These are phyloP conservation scores for Capreolus pygargus DNA, from an alignment of 2,113 vertebrate genomes.

Conservation along the genomic window DNA sequence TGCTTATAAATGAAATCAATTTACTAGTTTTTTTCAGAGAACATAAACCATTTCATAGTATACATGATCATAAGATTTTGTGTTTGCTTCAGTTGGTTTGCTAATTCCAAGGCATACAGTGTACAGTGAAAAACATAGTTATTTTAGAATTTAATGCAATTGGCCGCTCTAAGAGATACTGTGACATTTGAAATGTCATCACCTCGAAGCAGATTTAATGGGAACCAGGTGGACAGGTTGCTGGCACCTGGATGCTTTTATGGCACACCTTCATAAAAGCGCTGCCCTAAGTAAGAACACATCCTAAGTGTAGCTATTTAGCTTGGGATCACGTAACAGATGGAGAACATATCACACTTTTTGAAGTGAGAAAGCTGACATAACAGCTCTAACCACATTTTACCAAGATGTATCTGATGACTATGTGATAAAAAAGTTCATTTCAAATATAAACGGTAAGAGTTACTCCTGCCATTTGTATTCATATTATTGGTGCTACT, in stretches of 20 bases:
- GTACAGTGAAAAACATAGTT: slow-evolving; percentile 47
- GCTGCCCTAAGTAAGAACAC: slow-evolving; percentile 74
- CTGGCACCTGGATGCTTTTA: slow-evolving; percentile 81
- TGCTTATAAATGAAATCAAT: neutral
- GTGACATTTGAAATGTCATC: slow-evolving; percentile 79
- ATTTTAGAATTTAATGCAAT: slow-evolving; percentile 74
- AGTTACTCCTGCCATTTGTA: slow-evolving; percentile 16
- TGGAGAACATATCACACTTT: slow-evolving; percentile 76
- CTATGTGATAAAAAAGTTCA: slow-evolving; percentile 53
- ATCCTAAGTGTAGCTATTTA: slow-evolving; percentile 71
- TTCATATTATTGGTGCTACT: neutral
- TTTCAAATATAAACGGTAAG: slow-evolving; percentile 18
- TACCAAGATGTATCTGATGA: slow-evolving; percentile 71
- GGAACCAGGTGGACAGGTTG: slow-evolving; percentile 74
- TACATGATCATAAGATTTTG: neutral
- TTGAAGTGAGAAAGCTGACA: slow-evolving; percentile 74
- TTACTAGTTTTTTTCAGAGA: neutral
- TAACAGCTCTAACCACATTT: slow-evolving; percentile 78
- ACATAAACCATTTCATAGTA: neutral
- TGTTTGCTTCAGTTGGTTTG: slow-evolving; percentile 29
- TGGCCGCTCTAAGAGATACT: slow-evolving; percentile 72
- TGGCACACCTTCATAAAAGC: slow-evolving; percentile 80
- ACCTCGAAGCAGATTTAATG: slow-evolving; percentile 69
- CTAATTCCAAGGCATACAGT: slow-evolving; percentile 52
- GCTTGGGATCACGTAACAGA: slow-evolving; percentile 79